These are phyloP conservation scores for Nebria ingens DNA, from an alignment of 1,140 invertebrate genomes.

Conservation along the genomic window DNA sequence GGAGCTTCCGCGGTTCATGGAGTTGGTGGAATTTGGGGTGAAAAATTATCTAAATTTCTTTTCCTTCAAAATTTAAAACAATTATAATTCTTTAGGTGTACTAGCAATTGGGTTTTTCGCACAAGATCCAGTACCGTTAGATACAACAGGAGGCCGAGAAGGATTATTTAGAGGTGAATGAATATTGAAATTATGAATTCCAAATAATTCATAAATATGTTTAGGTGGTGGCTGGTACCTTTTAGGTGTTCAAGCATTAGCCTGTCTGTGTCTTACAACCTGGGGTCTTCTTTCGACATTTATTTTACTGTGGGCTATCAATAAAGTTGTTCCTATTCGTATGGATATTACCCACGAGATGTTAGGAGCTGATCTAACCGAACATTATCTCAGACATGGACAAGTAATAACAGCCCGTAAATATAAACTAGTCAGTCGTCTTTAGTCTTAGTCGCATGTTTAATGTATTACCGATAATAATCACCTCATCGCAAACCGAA, in stretches of 20 bases:
- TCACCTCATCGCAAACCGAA: neutral
- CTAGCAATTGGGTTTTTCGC: slow-evolving; percentile 83
- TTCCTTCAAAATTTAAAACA: slow-evolving; percentile 8
- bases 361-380: slow-evolving; percentile 76
- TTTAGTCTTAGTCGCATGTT: neutral
- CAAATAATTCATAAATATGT: slow-evolving; percentile 12
- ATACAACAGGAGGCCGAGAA: slow-evolving; percentile 62
- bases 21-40: slow-evolving; percentile 56
- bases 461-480: neutral
- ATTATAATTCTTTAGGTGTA: slow-evolving; percentile 47
- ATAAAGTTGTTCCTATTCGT: slow-evolving; percentile 68
- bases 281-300: slow-evolving; percentile 67
- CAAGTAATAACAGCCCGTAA: slow-evolving; percentile 32
- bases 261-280: slow-evolving; percentile 51
- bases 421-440: neutral
- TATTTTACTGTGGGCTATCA: slow-evolving; percentile 61
- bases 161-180: slow-evolving; percentile 67
- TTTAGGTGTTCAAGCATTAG: slow-evolving; percentile 68
- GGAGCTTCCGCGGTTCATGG: slow-evolving; percentile 84
- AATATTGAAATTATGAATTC: slow-evolving; percentile 5
- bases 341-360: slow-evolving; percentile 77
- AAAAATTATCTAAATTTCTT: slow-evolving; percentile 11
- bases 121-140: slow-evolving; percentile 67
- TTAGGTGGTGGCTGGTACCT: slow-evolving; percentile 76
- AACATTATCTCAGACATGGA: slow-evolving; percentile 63